Base-by-base conservation (phyloP, 2,797 vertebrate genomes). In the Lates japonicus region DNA sequence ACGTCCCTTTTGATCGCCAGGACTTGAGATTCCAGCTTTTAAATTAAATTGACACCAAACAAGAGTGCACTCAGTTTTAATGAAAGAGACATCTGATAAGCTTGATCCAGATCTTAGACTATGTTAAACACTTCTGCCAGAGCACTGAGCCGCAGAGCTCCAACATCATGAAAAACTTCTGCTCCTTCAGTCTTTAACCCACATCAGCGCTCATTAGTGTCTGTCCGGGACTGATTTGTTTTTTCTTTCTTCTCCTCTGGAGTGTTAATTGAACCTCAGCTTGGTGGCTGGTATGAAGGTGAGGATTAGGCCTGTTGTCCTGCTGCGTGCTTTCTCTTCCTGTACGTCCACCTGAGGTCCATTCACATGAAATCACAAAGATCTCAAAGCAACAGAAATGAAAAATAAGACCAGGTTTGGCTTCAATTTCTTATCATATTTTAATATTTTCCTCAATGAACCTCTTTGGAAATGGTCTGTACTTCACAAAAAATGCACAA, bases 41-140 rank as follows among this genome's bases (percentile, higher is more conserved):
- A 70, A 90, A 88, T 92, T 76, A 87, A 91, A 91, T 78, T 48
- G 72, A 86, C 81, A 82, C 85, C 70, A 54, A 80, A 80, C 71
- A 39, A 29, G 58, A 81, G 78, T 39, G 67, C 65, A 64, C 82
- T 81, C 62, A 42, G 74, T 57, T 80, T 81, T 85, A 90, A 91
- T 86, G 80, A 87, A 87, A 75, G 70, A 88, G 85, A 80, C 78
- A 78, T 49, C 39, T 52, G 79, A 93, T 88, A 75, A 84, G 85
- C 69, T 88, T 84, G 67, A 92, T 85, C 80, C 55, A 54, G 61
- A 69, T 58, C 60, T n/a, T 42, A 73, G 58, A 54, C 31, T 35
- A 16, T 70, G 77, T 79, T 74, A 52, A 84, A 70, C 58, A 49
- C 49, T 29, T 29, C 25, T 42, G 60, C 66, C 73, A 54, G 65